Percentiles rank a stretch among this genome's conserved stretches.
Evolutionary conservation across 2,113 vertebrate genomes (phyloP).

Genomic region (Scytalopus superciliaris): DNA sequence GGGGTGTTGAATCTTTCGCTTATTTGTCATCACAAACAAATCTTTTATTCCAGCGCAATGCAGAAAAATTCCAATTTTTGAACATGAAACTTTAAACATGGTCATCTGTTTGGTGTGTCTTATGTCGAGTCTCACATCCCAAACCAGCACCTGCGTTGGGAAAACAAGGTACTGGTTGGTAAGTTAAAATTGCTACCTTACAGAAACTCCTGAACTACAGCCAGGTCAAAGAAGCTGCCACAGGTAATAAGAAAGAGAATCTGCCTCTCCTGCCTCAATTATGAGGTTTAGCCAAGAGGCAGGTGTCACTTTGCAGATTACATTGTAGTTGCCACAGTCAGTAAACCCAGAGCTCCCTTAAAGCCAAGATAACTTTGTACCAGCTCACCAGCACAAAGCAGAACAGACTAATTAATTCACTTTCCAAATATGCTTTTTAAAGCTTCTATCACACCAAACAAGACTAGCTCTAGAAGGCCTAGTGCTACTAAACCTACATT

Average conservation of each 20-base stretch:
- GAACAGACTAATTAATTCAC: background rate
- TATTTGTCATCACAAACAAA: background rate
- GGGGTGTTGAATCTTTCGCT: background rate
- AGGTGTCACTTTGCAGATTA: background rate
- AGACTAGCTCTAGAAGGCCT: background rate
- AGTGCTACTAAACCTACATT: background rate
- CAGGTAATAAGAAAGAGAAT: background rate
- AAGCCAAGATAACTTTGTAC: background rate
- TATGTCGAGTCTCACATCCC: background rate
- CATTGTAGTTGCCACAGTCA: rapidly evolving
- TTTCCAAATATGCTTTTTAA: background rate
- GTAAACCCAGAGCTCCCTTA: background rate
- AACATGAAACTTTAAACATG: background rate
- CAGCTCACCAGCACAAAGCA: background rate
- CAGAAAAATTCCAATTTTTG: background rate
- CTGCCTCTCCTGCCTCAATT: background rate
- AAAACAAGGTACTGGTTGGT: rapidly evolving
- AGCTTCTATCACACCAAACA: background rate
- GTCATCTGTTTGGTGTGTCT: background rate
- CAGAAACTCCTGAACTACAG: background rate
- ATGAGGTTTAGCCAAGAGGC: background rate
- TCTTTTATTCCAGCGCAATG: background rate
- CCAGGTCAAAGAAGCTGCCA: background rate
- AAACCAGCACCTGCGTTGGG: rapidly evolving
- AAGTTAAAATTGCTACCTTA: background rate